Percentiles rank a stretch among this genome's conserved stretches.
Conservation (phyloP, 2,797 vertebrate genomes). For the Avahi laniger region DNA sequence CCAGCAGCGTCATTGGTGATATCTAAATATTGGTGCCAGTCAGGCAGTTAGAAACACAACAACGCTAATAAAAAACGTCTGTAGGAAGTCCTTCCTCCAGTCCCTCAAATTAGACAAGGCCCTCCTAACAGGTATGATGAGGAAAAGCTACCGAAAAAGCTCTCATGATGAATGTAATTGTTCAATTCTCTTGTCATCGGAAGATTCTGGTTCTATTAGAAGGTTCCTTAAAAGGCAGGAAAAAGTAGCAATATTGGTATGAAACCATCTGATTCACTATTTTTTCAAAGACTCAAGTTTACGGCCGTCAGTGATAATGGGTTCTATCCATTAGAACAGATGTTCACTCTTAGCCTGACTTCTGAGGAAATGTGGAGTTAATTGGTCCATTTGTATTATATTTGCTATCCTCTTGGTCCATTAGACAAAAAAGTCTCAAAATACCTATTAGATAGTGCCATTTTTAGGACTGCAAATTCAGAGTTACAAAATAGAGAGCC, state of each 20-base stretch:
- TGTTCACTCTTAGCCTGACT: not conserved
- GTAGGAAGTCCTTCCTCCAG: not conserved
- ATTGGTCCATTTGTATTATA: not conserved
- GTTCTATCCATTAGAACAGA: not conserved
- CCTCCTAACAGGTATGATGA: not conserved
- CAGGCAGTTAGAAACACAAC: not conserved
- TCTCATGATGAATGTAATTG: not conserved
- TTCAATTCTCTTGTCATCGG: not conserved
- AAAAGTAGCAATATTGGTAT: not conserved
- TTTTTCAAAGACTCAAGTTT: constrained; percentile 9
- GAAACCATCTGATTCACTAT: not conserved
- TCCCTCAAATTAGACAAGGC: not conserved
- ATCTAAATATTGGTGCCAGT: not conserved
- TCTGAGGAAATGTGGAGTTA: constrained; percentile 40
- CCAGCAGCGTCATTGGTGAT: not conserved
- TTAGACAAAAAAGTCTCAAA: not conserved
- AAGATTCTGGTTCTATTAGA: not conserved
- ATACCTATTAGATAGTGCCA: not conserved
- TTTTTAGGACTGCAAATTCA: constrained; percentile 37
- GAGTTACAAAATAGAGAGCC: constrained; percentile 16
- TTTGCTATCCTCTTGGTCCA: constrained; percentile 25
- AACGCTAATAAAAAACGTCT: not conserved
- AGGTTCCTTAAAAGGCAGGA: not conserved
- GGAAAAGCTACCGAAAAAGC: not conserved
- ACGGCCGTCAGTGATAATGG: not conserved